These are phyloP conservation scores for Eremophila alpestris DNA, from an alignment of 2,797 vertebrate genomes.

Conservation along the genomic window DNA sequence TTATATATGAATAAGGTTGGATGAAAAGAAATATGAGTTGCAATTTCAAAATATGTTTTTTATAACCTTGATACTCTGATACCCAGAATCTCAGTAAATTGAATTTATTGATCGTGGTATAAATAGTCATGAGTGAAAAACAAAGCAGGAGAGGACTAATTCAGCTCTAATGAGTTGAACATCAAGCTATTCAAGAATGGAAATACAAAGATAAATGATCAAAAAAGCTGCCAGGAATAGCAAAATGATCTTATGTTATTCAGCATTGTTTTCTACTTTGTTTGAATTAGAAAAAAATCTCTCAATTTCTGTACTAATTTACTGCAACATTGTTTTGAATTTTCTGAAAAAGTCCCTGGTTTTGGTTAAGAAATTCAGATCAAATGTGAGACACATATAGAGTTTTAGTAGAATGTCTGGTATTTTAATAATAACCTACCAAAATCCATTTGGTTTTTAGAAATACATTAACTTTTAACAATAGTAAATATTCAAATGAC, in stretches of 20 bases:
- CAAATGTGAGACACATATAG: neutral
- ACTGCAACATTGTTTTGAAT: neutral
- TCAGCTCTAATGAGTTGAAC: neutral
- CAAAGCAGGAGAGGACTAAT: neutral
- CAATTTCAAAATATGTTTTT: neutral
- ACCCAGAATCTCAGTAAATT: neutral
- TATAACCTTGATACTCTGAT: neutral
- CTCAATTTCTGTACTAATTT: neutral
- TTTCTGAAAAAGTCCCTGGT: neutral
- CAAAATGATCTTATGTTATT: neutral
- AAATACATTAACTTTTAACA: neutral
- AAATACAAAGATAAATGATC: neutral
- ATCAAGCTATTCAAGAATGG: neutral
- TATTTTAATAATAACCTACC: neutral
- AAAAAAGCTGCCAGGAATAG: neutral
- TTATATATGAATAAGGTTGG: neutral
- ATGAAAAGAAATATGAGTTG: neutral
- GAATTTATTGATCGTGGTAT: conserved; percentile 18
- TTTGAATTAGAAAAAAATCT: neutral
- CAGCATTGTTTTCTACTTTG: neutral
- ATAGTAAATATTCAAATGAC: neutral
- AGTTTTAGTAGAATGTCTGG: neutral
- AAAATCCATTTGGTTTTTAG: neutral
- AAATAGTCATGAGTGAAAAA: conserved; percentile 7
- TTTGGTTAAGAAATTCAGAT: neutral